These are phyloP conservation scores for Drosophila demipolita DNA, from an alignment of 2,888 invertebrate species.

Conservation along the genomic window DNA sequence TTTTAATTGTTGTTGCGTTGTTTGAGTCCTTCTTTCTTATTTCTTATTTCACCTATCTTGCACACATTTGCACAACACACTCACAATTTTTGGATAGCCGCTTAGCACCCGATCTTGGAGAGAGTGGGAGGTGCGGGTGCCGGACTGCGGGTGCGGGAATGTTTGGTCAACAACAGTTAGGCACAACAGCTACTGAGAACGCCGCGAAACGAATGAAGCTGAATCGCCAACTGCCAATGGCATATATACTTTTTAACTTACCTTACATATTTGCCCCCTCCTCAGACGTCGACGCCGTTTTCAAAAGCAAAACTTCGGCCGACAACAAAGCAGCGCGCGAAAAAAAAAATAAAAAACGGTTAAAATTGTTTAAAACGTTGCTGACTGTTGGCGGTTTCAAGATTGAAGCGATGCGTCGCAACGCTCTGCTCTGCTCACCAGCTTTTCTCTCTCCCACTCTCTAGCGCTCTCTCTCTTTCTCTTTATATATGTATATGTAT, in stretches of 20 bases:
- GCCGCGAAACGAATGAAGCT: slow-evolving; percentile 79
- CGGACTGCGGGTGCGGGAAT: slow-evolving; percentile 19
- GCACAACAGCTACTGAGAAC: slow-evolving; percentile 67
- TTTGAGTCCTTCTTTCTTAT: slow-evolving; percentile 30
- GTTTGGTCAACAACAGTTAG: slow-evolving; percentile 20
- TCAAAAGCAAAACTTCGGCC: slow-evolving; percentile 5
- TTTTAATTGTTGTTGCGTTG: too few relatives aligned
- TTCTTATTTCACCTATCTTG: background rate
- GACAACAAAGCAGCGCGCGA: slow-evolving; percentile 38
- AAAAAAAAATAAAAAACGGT: slow-evolving; percentile 58
- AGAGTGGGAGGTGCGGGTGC: slow-evolving; percentile 24
- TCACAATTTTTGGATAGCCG: slow-evolving; percentile 44
- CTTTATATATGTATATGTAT: background rate
- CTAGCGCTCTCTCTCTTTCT: background rate
- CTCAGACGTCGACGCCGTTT: slow-evolving; percentile 35
- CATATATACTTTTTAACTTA: slow-evolving; percentile 71
- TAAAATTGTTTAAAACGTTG: slow-evolving; percentile 74
- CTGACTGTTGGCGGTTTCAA: slow-evolving; percentile 55
- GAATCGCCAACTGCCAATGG: slow-evolving; percentile 74
- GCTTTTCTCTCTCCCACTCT: slow-evolving; percentile 29
- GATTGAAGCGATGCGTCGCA: slow-evolving; percentile 46
- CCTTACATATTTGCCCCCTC: slow-evolving; percentile 29
- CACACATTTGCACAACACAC: slow-evolving; percentile 26
- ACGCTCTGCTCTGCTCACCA: slow-evolving; percentile 19
- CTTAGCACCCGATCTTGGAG: slow-evolving; percentile 24